These are phyloP conservation scores for Anas georgica DNA, from an alignment of 2,797 vertebrate genomes.

Conservation along the genomic window DNA sequence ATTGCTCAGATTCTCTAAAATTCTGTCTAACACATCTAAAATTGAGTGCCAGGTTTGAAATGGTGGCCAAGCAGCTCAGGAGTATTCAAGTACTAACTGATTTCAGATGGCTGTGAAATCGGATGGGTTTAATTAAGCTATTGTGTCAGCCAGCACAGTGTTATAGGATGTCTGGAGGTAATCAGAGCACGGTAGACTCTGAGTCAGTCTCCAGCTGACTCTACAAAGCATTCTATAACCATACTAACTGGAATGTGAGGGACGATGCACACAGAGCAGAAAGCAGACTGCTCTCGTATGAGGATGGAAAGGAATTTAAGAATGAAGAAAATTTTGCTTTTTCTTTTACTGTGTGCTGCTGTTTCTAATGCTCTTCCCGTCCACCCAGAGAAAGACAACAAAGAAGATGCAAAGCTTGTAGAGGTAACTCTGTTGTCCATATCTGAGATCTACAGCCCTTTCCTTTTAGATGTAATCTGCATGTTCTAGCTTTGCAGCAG, in stretches of 20 bases:
- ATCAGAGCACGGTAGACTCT: conserved; percentile 56
- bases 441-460: neutral
- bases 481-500: neutral
- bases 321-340: conserved; percentile 62
- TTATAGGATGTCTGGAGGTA: conserved; percentile 12
- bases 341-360: neutral
- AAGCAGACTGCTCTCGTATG: neutral
- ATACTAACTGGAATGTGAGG: accelerated
- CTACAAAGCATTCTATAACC: neutral
- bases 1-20: neutral
- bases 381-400: neutral
- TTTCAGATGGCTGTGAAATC: neutral
- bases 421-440: conserved; percentile 64
- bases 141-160: neutral
- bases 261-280: neutral
- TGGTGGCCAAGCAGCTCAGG: neutral
- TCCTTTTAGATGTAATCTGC: neutral
- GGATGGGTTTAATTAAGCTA: conserved; percentile 24
- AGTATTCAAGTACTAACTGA: neutral
- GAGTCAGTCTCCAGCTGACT: conserved; percentile 65
- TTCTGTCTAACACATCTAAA: neutral
- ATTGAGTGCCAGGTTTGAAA: neutral
- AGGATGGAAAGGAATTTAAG: neutral
- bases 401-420: conserved; percentile 44
- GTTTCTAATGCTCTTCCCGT: conserved; percentile 36